These are phyloP conservation scores for Antechinus flavipes DNA, from an alignment of 2,113 vertebrate species.

Conservation along the genomic window DNA sequence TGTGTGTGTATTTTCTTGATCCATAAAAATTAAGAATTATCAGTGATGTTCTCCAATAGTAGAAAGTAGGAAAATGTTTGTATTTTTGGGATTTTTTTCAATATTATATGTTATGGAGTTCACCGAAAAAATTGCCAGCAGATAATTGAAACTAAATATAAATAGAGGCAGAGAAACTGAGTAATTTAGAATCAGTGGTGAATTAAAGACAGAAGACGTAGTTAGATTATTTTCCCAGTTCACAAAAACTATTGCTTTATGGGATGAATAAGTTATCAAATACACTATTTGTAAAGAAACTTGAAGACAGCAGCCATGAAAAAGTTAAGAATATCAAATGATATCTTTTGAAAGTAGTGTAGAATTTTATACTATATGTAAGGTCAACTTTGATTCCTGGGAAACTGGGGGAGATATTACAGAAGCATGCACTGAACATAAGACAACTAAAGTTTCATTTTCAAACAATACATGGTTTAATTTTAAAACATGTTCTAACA, in stretches of 20 bases:
- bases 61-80: neutral
- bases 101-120: neutral
- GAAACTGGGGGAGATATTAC: neutral
- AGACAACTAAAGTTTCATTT: neutral
- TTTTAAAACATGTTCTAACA: neutral
- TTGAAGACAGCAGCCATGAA: neutral
- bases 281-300: neutral
- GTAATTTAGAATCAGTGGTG: neutral
- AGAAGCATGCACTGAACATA: rapidly evolving
- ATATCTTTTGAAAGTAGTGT: neutral
- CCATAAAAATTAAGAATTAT: neutral
- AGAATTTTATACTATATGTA: neutral
- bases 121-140: neutral
- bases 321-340: neutral
- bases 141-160: neutral
- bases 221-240: neutral
- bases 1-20: no score
- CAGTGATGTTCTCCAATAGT: neutral
- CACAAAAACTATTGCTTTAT: neutral
- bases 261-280: neutral
- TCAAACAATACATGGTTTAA: neutral
- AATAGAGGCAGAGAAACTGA: neutral
- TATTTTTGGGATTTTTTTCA: neutral
- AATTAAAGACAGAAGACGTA: neutral
- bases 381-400: neutral